These are phyloP conservation scores for Rhamnusium bicolor DNA, from an alignment of 2,888 invertebrate genomes.

Conservation along the genomic window DNA sequence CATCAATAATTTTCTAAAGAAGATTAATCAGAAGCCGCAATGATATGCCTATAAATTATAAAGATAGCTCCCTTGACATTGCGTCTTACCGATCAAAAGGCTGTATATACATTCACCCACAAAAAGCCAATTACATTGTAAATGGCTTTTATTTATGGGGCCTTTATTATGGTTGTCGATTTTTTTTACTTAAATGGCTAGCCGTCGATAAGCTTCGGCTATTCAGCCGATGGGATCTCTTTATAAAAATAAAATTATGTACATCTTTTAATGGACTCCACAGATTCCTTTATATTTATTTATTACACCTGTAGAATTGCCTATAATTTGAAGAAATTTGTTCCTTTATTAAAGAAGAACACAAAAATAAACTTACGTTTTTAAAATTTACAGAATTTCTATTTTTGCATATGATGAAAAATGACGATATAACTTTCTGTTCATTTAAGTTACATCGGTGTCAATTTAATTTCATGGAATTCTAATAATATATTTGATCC, in stretches of 20 bases:
- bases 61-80: slow-evolving; percentile 31
- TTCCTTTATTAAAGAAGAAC: too few relatives aligned
- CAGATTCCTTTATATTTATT: neutral
- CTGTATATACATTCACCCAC: slow-evolving; percentile 48
- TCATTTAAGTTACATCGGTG: too few relatives aligned
- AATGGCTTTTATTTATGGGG: slow-evolving; percentile 48
- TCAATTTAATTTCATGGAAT: too few relatives aligned
- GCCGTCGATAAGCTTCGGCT: neutral
- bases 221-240: neutral
- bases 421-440: too few relatives aligned
- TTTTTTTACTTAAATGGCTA: slow-evolving; percentile 27
- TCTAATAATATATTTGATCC: too few relatives aligned
- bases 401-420: too few relatives aligned
- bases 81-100: slow-evolving; percentile 45
- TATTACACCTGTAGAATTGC: too few relatives aligned
- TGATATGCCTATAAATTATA: slow-evolving; percentile 52
- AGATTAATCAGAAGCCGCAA: slow-evolving; percentile 54
- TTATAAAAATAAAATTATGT: neutral
- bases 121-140: slow-evolving; percentile 54
- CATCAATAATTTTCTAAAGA: slow-evolving; percentile 50
- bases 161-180: slow-evolving; percentile 40
- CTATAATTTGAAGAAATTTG: too few relatives aligned
- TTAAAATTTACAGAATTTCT: too few relatives aligned
- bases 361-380: too few relatives aligned
- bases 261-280: neutral